Evolutionary conservation across 2,797 vertebrate genomes (phyloP), one percentile per base, ranked within the genome.

Genomic region (Galagoides demidoff): DNA sequence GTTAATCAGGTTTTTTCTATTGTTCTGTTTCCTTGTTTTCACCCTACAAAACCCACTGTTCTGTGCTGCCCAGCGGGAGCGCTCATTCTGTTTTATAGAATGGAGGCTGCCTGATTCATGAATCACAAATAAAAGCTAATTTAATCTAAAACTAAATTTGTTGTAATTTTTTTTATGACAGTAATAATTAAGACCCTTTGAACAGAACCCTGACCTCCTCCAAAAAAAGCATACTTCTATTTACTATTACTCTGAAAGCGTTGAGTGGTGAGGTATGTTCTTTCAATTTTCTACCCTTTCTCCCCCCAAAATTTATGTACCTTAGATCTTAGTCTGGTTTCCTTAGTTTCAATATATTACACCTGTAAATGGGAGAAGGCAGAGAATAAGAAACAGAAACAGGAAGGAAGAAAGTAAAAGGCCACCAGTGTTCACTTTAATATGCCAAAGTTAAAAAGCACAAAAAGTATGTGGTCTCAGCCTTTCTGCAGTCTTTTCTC

Each of bases 401-500:
- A 22, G 29, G 17, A 73, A 94, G 39, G 81, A 86, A 93, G 74
- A 85, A 94, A 92, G n/a, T 43, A 81, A 95, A 93, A 96, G 34
- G 39, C 52, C 27, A 61, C 57, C 25, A 64, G 25, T 79, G n/a
- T 73, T 52, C 88, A 87, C n/a, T 81, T 84, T 39, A 76, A 49
- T 7, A 87, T 13, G 8, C 45, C 83, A 94, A 45, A 86, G 31
- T 91, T 55, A 91, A 70, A 34, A 83, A 89, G 61, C 43, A 55
- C 29, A 70, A 14, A n/a, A 86, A 34, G 66, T 43, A n/a, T 52
- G 37, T 16, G 29, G 52, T 82, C 52, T 84, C 12, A 63, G 59
- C 31, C 27, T 61, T 66, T 79, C 74, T 22, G 2, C 29, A 49
- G 66, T 74, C 49, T 89, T 74, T 61, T 74, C 43, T 52, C 20